Percentiles rank a stretch among this genome's conserved stretches.
Conservation (phyloP, 2,113 vertebrate genomes). For the Notiomystis cincta region DNA sequence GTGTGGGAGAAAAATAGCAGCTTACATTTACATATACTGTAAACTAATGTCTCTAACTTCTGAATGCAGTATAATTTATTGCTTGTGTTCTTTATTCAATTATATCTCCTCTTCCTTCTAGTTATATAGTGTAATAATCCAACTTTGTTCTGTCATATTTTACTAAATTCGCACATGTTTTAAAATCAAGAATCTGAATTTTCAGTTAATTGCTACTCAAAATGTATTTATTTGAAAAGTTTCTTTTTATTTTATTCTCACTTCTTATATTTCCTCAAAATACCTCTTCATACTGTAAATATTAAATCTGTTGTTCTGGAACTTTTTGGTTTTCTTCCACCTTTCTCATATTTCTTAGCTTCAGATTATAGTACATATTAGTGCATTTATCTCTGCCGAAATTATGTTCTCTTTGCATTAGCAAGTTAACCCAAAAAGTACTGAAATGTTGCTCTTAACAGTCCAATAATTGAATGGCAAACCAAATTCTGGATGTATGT, state of each 20-base stretch:
- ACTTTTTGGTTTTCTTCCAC: background rate
- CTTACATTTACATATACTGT: slow-evolving; percentile 24
- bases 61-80: slow-evolving; percentile 32
- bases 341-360: background rate
- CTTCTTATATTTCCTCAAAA: background rate
- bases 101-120: background rate
- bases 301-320: background rate
- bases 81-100: background rate
- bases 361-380: background rate
- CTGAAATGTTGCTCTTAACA: background rate
- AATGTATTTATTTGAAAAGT: background rate
- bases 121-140: background rate
- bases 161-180: background rate
- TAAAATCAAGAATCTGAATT: background rate
- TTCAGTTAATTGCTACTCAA: background rate
- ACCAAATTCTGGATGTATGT: background rate
- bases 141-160: background rate
- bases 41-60: background rate
- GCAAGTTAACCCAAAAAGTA: background rate
- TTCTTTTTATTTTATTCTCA: background rate
- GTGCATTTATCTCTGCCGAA: background rate
- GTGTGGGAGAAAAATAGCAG: background rate
- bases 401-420: background rate
- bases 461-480: background rate
- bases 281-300: background rate